These are phyloP conservation scores for Alosa sapidissima DNA, from an alignment of 2,797 vertebrate genomes.

Conservation along the genomic window DNA sequence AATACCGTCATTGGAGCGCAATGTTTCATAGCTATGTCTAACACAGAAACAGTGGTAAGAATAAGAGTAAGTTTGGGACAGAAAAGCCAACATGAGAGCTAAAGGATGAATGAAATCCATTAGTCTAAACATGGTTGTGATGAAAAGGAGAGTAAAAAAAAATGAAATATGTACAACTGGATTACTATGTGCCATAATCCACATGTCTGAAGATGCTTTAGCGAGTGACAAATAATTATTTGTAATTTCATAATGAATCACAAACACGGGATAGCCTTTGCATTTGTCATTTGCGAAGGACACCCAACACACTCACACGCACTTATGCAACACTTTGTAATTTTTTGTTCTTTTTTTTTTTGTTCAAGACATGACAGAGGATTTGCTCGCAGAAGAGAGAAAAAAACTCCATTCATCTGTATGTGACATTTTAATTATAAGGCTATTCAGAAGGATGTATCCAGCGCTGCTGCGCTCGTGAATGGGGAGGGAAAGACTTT, in stretches of 20 bases:
- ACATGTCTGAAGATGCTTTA: slow-evolving; percentile 44
- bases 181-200: slow-evolving; percentile 59
- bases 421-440: slow-evolving; percentile 74
- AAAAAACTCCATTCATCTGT: slow-evolving; percentile 59
- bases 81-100: background rate
- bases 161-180: slow-evolving; percentile 48
- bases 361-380: slow-evolving; percentile 45
- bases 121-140: slow-evolving; percentile 1
- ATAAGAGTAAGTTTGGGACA: background rate
- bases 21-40: background rate
- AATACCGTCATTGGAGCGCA: background rate
- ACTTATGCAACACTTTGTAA: slow-evolving; percentile 22
- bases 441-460: slow-evolving; percentile 65
- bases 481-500: slow-evolving; percentile 69
- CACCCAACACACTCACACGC: slow-evolving; percentile 43
- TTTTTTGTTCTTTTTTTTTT: slow-evolving; percentile 47
- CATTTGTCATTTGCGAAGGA: slow-evolving; percentile 55
- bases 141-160: slow-evolving; percentile 24
- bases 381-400: slow-evolving; percentile 52
- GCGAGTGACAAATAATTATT: slow-evolving; percentile 61
- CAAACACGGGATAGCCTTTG: slow-evolving; percentile 5
- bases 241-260: slow-evolving; percentile 46
- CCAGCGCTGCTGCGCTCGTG: slow-evolving; percentile 56
- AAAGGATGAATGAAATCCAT: slow-evolving; percentile 14
- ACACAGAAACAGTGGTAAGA: background rate